Percentiles rank a stretch among this genome's conserved stretches.
Conservation (phyloP, 2,113 vertebrate species). For the Pterophyllum scalare region DNA sequence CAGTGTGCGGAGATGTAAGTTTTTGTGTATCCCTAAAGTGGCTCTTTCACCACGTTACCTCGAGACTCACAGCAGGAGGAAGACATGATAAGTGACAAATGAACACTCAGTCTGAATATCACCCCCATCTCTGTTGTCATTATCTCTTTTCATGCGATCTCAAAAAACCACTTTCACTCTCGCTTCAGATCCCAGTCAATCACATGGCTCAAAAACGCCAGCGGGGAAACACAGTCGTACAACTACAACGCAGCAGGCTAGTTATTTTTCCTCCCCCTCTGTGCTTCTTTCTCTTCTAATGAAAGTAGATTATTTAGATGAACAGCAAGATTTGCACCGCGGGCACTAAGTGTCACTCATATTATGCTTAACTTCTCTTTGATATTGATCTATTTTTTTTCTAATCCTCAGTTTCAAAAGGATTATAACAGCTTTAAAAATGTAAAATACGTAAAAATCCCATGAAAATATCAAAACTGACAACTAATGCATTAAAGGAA, state of each 20-base stretch:
- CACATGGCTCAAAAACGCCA: conserved; percentile 12
- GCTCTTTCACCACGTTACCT: conserved; percentile 26
- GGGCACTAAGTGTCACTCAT: not conserved
- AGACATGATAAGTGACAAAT: conserved; percentile 48
- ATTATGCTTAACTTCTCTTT: conserved; percentile 1
- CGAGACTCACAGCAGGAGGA: conserved; percentile 44
- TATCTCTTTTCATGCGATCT: conserved; percentile 34
- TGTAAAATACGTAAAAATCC: not conserved
- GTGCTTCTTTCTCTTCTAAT: conserved; percentile 26
- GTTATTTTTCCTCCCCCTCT: not conserved
- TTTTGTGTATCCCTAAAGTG: conserved; percentile 35
- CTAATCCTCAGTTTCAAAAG: not conserved
- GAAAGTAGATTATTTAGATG: conserved; percentile 24
- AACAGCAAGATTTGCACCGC: not conserved
- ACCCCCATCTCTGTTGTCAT: conserved; percentile 49
- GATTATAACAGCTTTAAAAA: not conserved
- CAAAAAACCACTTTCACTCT: conserved; percentile 30
- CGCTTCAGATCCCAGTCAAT: conserved; percentile 48
- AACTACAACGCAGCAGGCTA: not conserved
- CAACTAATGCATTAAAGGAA: not conserved
- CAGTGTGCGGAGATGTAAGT: conserved; percentile 5
- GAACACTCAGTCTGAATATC: conserved; percentile 35
- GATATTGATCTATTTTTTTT: not conserved
- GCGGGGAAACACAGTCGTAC: not conserved
- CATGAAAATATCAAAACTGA: not conserved